phyloP scores from a whole-genome alignment of 1,140 invertebrate species.

The Dolichoris vasculosae region DNA sequence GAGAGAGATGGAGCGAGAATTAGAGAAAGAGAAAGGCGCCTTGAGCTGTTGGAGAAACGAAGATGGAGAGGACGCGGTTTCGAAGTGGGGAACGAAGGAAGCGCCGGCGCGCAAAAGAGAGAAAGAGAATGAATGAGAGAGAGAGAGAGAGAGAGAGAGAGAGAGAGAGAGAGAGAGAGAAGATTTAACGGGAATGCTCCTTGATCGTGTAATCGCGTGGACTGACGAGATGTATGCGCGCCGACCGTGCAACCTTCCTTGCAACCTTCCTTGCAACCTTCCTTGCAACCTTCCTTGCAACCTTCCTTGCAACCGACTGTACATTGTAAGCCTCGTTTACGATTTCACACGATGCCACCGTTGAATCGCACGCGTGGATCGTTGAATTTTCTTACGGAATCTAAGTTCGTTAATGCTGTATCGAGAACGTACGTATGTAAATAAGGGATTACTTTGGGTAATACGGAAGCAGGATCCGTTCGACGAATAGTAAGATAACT shows the following conservation, averaged over 20 bases:
- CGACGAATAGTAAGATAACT: not conserved
- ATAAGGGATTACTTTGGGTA: not conserved
- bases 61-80: not conserved
- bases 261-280: not conserved
- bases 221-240: not conserved
- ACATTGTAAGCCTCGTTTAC: not conserved
- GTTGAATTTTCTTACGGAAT: no score
- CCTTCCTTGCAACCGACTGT: not conserved
- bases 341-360: no score
- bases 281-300: no score
- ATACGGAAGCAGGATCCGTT: not conserved
- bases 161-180: not conserved
- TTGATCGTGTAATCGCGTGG: slow-evolving; percentile 32
- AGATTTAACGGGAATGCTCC: slow-evolving; percentile 34
- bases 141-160: slow-evolving; percentile 9
- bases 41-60: not conserved
- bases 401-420: no score
- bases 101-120: not conserved
- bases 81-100: slow-evolving; percentile 8
- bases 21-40: not conserved
- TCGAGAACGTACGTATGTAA: no score
- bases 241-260: not conserved
- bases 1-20: not conserved
- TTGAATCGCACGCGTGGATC: no score
- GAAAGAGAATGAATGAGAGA: slow-evolving; percentile 1